These are phyloP conservation scores for Drosophila bifasciata DNA, from an alignment of 1,140 invertebrate species.

Conservation along the genomic window DNA sequence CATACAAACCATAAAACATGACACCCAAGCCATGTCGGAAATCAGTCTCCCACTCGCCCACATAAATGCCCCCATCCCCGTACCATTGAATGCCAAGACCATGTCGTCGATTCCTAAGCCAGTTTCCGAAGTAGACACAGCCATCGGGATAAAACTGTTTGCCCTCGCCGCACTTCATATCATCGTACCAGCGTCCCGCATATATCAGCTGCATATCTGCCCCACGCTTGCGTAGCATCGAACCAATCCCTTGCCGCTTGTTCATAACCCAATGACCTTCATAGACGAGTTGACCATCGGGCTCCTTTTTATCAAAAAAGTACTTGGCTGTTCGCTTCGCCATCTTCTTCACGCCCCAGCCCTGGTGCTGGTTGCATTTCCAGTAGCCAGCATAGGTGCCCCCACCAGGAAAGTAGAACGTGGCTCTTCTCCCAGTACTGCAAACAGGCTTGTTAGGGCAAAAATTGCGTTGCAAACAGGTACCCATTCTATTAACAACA, in stretches of 20 bases:
- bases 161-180: constrained; percentile 85
- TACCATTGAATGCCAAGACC: constrained; percentile 87
- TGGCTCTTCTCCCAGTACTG: constrained; percentile 53
- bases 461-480: constrained; percentile 46
- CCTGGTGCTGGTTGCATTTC: constrained; percentile 61
- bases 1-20: constrained; percentile 69
- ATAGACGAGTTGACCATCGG: constrained; percentile 82
- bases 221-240: constrained; percentile 62
- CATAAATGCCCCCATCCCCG: constrained; percentile 84
- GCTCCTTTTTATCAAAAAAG: constrained; percentile 41
- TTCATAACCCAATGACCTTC: constrained; percentile 86
- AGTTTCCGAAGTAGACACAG: constrained; percentile 80
- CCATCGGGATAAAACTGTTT: constrained; percentile 76
- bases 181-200: constrained; percentile 85
- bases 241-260: constrained; percentile 85
- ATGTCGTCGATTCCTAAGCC: constrained; percentile 85
- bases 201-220: constrained; percentile 77
- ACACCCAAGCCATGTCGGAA: constrained; percentile 84
- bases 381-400: constrained; percentile 70
- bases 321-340: constrained; percentile 30
- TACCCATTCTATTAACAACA: constrained; percentile 41
- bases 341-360: constrained; percentile 50
- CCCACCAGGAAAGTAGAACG: constrained; percentile 63
- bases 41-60: constrained; percentile 84
- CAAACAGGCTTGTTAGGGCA: constrained; percentile 55